These are phyloP conservation scores for Oxyura jamaicensis DNA, from an alignment of 2,113 vertebrate species.

Conservation along the genomic window DNA sequence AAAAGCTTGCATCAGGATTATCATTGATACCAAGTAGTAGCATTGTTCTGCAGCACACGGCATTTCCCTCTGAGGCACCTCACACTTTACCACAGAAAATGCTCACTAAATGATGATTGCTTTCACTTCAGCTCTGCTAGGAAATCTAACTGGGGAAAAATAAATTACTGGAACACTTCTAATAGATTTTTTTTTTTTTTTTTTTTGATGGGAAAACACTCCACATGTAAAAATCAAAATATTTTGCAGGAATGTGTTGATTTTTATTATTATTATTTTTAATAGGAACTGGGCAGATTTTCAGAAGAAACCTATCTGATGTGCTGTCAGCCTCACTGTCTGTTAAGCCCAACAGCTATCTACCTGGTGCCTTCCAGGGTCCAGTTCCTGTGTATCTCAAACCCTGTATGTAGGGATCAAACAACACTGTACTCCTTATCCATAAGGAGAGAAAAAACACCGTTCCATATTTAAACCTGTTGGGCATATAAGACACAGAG, in stretches of 20 bases:
- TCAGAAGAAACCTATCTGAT: not conserved
- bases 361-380: constrained; percentile 43
- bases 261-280: not conserved
- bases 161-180: not conserved
- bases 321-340: not conserved
- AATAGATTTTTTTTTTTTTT: not conserved
- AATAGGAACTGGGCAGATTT: not conserved
- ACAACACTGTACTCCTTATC: not conserved
- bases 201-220: constrained; percentile 44
- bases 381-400: rapidly evolving
- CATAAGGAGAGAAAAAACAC: not conserved
- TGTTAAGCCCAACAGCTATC: constrained; percentile 7
- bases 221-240: constrained; percentile 34
- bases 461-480: not conserved
- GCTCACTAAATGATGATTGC: constrained; percentile 22
- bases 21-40: not conserved
- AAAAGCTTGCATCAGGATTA: constrained; percentile 14
- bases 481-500: not conserved
- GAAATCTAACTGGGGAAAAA: not conserved
- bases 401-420: not conserved
- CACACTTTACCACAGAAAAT: not conserved
- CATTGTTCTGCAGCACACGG: constrained; percentile 19
- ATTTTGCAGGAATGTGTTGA: not conserved
- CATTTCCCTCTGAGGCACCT: constrained; percentile 35
- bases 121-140: constrained; percentile 32